A percentile compares a stretch with the other conserved stretches of the same genome.
Evolutionary conservation across 2,113 vertebrate genomes (phyloP).

Genomic region (Platichthys flesus): DNA sequence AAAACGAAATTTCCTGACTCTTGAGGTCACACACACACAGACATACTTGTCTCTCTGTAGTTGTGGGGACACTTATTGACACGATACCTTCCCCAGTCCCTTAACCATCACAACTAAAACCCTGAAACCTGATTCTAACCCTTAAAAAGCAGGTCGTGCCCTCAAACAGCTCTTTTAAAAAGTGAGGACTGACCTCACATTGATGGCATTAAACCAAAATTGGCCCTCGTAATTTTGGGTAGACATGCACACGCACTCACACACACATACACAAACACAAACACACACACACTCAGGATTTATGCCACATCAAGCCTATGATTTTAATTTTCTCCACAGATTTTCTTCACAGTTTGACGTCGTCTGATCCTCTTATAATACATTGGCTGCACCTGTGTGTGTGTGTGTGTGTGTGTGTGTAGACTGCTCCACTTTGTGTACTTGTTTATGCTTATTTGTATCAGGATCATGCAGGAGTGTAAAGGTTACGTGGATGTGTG

Average conservation of each 20-base stretch:
- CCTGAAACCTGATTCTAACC: too few species aligned
- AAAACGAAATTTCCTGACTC: too few species aligned
- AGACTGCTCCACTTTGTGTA: neutral
- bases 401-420: neutral
- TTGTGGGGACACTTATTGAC: too few species aligned
- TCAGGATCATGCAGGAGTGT: neutral
- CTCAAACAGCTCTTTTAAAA: too few species aligned
- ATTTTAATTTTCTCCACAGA: slow-evolving; percentile 27
- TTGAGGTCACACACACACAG: too few species aligned
- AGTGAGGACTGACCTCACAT: too few species aligned
- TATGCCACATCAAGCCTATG: neutral
- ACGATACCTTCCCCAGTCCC: too few species aligned
- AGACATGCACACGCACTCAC: neutral
- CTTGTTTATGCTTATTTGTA: neutral
- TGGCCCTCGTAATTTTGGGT: too few species aligned
- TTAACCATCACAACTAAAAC: too few species aligned
- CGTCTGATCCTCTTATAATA: slow-evolving; percentile 15
- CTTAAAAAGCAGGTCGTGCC: too few species aligned
- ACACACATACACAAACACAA: neutral
- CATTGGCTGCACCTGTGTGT: neutral
- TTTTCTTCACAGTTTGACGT: slow-evolving; percentile 27
- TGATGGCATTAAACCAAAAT: too few species aligned
- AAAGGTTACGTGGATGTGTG: neutral
- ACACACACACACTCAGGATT: neutral
- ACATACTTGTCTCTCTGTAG: too few species aligned